Percentiles rank a stretch among this genome's conserved stretches.
Conservation (phyloP, 2,888 invertebrate species). For the Pandemis cinnamomeana region DNA sequence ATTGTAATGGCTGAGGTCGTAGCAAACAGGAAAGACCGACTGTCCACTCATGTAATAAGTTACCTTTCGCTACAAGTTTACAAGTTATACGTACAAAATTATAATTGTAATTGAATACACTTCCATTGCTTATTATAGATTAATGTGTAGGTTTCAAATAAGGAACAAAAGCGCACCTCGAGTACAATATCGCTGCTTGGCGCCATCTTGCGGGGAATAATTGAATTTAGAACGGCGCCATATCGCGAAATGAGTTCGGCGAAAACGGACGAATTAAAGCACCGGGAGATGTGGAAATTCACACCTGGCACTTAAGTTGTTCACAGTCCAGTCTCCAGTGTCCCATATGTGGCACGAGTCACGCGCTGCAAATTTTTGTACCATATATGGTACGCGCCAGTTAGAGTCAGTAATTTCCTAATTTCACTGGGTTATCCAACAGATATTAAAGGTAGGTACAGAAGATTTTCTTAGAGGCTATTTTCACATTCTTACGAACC, state of each 20-base stretch:
- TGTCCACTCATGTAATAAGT: too few species aligned
- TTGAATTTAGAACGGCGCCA: constrained; percentile 65
- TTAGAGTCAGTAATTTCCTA: not conserved
- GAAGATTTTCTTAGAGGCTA: too few species aligned
- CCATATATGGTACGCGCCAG: not conserved
- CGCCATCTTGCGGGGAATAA: constrained; percentile 68
- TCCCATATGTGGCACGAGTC: not conserved
- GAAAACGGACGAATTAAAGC: constrained; percentile 75
- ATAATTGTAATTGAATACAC: not conserved
- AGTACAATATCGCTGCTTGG: constrained; percentile 55
- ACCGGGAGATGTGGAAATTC: not conserved
- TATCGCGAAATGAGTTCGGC: constrained; percentile 64
- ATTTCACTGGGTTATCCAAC: not conserved
- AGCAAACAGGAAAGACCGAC: too few species aligned
- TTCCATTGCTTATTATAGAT: not conserved
- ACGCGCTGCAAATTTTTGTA: not conserved
- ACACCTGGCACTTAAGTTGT: not conserved
- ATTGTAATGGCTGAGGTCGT: too few species aligned
- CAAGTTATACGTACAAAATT: too few species aligned
- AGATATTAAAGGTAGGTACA: not conserved
- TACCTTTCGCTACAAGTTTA: too few species aligned
- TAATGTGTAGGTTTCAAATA: constrained; percentile 40
- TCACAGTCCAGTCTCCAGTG: not conserved
- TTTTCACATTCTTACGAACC: too few species aligned
- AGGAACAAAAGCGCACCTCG: constrained; percentile 45